Conservation (phyloP, 2,113 vertebrate species). For the Cacatua alba region DNA sequence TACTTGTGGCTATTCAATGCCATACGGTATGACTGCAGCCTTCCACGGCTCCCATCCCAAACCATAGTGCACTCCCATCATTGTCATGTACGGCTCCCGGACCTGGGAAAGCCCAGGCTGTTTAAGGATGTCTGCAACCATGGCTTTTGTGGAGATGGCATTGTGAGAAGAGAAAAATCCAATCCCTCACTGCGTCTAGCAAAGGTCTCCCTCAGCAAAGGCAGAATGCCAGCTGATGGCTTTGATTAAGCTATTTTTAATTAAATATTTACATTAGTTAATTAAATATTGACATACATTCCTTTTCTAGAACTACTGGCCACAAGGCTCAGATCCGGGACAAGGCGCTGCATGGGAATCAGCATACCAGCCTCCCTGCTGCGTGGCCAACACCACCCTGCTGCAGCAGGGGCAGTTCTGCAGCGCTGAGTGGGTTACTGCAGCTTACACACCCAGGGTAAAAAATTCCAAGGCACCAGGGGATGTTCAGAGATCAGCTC, state of each 20-base stretch:
- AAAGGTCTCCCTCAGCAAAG: neutral
- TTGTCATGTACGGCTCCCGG: fast-evolving
- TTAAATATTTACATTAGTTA: neutral
- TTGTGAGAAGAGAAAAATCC: neutral
- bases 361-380: neutral
- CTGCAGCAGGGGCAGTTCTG: neutral
- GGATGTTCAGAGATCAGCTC: neutral
- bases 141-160: neutral
- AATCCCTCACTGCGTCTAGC: neutral
- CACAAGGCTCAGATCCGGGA: neutral
- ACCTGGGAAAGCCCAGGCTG: neutral
- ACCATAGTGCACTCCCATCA: neutral
- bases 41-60: neutral
- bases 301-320: neutral
- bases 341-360: neutral
- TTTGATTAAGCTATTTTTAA: neutral
- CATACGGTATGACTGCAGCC: neutral
- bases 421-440: neutral
- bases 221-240: neutral
- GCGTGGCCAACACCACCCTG: neutral
- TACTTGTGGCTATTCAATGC: neutral
- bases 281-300: neutral
- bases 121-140: neutral
- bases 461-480: neutral
- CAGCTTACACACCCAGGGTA: neutral